Evolutionary conservation across 1,140 invertebrate genomes (phyloP), one percentile per base, ranked within the genome.

Genomic region (Ooceraea biroi): DNA sequence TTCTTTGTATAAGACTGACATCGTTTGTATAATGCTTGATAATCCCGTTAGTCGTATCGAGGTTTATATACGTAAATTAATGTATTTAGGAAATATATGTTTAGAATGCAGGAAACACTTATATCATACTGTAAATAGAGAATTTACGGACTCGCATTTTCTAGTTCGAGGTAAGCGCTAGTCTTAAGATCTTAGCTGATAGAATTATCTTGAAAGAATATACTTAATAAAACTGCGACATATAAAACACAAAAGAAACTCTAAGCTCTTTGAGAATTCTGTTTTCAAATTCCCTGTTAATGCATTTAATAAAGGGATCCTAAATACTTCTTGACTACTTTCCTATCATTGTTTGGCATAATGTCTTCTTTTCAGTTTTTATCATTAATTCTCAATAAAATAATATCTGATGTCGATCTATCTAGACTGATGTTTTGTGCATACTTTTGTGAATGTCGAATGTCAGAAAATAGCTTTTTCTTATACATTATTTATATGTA

Each of bases 1-100:
- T 89, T 89, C 85, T 89, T 89, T 89, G 58, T 86, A 89, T 89
- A 89, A 89, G 88, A 89, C 88, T 89, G 88, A 89, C 82, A 89
- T 89, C 71, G 82, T 89, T 89, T 89, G 88, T 89, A 89, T 77
- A 89, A 80, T 89, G 87, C 88, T 89, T 89, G 86, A 88, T 84
- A 83, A 89, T 89, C 84, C 77, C 82, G 82, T 89, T 87, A 86
- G 82, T 48, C 83, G 86, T 84, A 88, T 87, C 77, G 82, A 84
- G 85, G 57, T 86, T 89, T 85, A 87, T 89, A 89, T 80, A 89
- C 82, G 85, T 89, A 86, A 88, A 85, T 88, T 86, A 77, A 89
- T 84, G 69, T 89, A 87, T 86, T 44, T 89, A 89, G 72, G 82
- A n/a, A 68, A 74, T 89, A 86, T 87, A 73, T 83, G 83, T 88